These are phyloP conservation scores for Axis porcinus DNA, from an alignment of 2,113 vertebrate genomes.

Conservation along the genomic window DNA sequence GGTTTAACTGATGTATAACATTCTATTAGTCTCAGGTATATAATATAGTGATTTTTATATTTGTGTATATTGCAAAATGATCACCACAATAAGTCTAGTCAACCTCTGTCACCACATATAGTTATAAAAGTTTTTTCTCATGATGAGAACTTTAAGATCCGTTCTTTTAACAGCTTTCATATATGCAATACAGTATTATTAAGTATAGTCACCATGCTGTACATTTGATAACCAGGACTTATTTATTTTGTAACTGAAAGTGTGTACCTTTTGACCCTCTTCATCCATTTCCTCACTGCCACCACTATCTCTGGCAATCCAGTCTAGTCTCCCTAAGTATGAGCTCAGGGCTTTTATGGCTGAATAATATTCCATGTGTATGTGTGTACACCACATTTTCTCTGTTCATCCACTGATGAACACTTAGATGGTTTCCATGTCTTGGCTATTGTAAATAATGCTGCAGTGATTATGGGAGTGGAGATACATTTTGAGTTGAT, in stretches of 20 bases:
- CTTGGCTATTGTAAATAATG: neutral
- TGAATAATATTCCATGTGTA: neutral
- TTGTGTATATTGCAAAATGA: neutral
- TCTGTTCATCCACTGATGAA: neutral
- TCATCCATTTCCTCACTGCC: neutral
- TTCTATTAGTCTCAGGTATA: neutral
- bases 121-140: neutral
- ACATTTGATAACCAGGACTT: neutral
- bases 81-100: neutral
- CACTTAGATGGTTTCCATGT: neutral
- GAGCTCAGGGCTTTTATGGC: neutral
- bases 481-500: neutral
- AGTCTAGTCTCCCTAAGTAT: neutral
- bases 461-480: neutral
- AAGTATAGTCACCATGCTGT: neutral
- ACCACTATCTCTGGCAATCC: neutral
- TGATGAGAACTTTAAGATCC: neutral
- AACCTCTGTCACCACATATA: neutral
- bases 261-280: neutral
- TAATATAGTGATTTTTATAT: neutral
- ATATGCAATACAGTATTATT: neutral
- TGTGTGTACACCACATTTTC: neutral
- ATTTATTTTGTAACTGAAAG: neutral
- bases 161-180: neutral
- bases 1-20: neutral